Evolutionary conservation across 2,113 vertebrate species (phyloP), one percentile per base, ranked within the genome.

Genomic region (Elephantulus edwardii): DNA sequence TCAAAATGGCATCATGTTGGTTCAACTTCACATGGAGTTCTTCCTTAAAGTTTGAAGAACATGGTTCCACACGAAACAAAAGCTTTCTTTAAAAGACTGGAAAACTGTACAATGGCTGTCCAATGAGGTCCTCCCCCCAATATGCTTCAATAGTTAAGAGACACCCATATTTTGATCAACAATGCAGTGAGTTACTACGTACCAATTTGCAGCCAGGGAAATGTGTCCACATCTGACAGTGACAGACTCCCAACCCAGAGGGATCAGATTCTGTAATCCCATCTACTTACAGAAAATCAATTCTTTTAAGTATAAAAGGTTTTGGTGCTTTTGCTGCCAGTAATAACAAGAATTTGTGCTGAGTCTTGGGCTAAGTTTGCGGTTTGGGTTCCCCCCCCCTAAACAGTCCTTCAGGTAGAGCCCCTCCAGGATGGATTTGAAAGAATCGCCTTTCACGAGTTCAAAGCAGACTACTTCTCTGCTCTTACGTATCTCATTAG

Each of bases 281-380:
- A 92, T 38, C 87, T 70, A 68, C 68, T 92, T 93, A 8, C 26
- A 91, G 19, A 92, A 90, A 78, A 94, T 96, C 96, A 87, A 94
- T 91, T 80, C 92, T 89, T 71, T 89, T 74, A 94, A 89, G 81
- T 52, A 92, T 88, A 91, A 94, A 92, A 88, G 38, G 42, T 83
- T 87, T 91, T 81, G 84, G 72, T 86, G 71, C 70, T 76, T 87
- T 89, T 74, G 56, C 50, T 85, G 84, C 68, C 94, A 89, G 74
- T 89, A 95, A 91, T 60, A 77, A 50, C 66, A 92, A 89, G 81
- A 82, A 95, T 94, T 90, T 93, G 84, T 95, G 95, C 94, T 94
- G 91, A 93, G 87, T 75, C 42, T 26, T 83, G 54, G 54, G 82
- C 64, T 83, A 33, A 84, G 62, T 93, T 42, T 79, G n/a, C n/a